Percentiles rank a stretch among this genome's conserved stretches.
phyloP scores from a whole-genome alignment of 2,797 vertebrate species.

The Rallus crepitans region DNA sequence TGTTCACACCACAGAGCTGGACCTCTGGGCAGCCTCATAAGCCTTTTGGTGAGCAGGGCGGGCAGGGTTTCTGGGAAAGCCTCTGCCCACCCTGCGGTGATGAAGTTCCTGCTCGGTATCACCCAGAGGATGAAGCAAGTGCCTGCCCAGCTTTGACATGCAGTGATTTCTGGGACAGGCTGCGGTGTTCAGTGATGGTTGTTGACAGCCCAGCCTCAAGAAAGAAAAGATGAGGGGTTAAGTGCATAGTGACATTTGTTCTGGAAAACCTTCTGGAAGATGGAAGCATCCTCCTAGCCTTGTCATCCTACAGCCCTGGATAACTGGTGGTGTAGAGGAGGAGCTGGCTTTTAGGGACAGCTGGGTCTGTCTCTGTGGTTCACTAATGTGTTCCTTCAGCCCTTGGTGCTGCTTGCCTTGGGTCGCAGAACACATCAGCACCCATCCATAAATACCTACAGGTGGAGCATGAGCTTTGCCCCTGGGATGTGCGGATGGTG shows the following conservation, averaged over 20 bases:
- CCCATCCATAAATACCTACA: neutral
- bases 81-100: neutral
- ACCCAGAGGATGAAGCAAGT: neutral
- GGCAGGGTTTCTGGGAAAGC: neutral
- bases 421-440: neutral
- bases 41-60: neutral
- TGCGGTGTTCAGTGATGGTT: neutral
- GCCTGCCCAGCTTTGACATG: conserved; percentile 22
- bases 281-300: neutral
- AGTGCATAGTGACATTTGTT: neutral
- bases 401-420: neutral
- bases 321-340: neutral
- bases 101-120: neutral
- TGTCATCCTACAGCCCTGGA: neutral
- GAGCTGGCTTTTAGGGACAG: neutral
- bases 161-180: conserved; percentile 10
- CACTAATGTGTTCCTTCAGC: neutral
- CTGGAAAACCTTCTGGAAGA: neutral
- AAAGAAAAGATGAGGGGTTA: neutral
- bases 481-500: neutral
- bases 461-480: neutral
- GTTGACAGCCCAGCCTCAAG: neutral
- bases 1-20: neutral
- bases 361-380: neutral
- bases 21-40: accelerated